A percentile compares a stretch with the other conserved stretches of the same genome.
These are phyloP conservation scores for Condylostylus longicornis DNA, from an alignment of 1,140 invertebrate species.

Conservation along the genomic window DNA sequence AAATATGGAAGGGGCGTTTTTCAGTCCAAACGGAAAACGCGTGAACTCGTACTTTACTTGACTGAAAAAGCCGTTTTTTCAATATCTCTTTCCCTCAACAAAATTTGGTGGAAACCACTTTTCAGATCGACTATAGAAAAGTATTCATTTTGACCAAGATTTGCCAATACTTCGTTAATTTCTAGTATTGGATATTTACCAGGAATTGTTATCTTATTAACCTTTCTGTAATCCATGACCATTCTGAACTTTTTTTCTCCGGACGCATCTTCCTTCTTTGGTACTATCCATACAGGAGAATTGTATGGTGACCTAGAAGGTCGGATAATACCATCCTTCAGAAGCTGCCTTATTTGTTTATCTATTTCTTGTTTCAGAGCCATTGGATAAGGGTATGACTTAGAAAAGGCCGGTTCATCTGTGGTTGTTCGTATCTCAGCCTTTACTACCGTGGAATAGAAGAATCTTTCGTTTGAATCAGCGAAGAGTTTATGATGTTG, in stretches of 20 bases:
- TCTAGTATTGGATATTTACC: constrained; percentile 8
- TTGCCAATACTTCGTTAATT: constrained; percentile 4
- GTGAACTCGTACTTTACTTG: constrained; percentile 28
- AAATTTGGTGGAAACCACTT: neutral
- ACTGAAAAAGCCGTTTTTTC: constrained; percentile 30
- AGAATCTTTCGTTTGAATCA: constrained; percentile 8
- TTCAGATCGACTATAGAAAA: constrained; percentile 3
- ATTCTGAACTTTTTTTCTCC: too few species aligned
- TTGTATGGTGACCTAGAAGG: constrained; percentile 12
- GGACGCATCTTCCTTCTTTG: too few species aligned
- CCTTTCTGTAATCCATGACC: too few species aligned
- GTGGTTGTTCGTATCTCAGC: constrained; percentile 11
- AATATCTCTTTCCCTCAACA: constrained; percentile 19
- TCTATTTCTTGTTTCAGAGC: constrained; percentile 8
- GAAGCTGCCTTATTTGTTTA: constrained; percentile 8
- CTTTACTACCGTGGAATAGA: constrained; percentile 9
- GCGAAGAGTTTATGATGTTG: constrained; percentile 6
- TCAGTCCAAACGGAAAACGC: constrained; percentile 30
- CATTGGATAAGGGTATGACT: constrained; percentile 11
- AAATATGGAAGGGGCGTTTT: constrained; percentile 31
- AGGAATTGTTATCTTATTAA: constrained; percentile 5
- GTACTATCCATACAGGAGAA: too few species aligned
- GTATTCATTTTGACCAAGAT: constrained; percentile 5
- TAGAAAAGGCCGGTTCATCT: constrained; percentile 11
- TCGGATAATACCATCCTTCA: constrained; percentile 11